A percentile compares a stretch with the other conserved stretches of the same genome.
Conservation (phyloP, 2,888 invertebrate species). For the Drosophila bunnanda region DNA sequence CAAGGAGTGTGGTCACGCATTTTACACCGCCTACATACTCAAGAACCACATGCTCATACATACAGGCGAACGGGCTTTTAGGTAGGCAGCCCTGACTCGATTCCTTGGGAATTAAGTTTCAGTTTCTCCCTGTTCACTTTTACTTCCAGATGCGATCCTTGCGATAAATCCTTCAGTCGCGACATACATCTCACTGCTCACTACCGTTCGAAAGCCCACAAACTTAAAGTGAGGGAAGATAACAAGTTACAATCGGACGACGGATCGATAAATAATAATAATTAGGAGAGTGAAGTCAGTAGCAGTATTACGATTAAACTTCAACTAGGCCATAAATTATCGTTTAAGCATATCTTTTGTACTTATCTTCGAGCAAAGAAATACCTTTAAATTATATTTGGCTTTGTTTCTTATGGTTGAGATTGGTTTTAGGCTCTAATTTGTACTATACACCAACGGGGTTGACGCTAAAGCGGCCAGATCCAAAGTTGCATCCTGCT, state of each 20-base stretch:
- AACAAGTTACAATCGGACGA: neutral
- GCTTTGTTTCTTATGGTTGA: conserved; percentile 7
- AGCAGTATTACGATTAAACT: neutral
- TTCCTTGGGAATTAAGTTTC: neutral
- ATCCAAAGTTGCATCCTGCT: conserved; percentile 16
- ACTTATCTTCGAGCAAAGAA: neutral
- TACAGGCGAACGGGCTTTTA: conserved; percentile 75
- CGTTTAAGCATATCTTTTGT: neutral
- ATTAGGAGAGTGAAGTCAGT: neutral
- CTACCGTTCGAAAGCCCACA: conserved; percentile 58
- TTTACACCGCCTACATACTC: conserved; percentile 82
- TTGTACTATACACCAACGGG: conserved; percentile 35
- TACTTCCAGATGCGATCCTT: conserved; percentile 53
- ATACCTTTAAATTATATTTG: conserved; percentile 21
- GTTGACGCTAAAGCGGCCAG: conserved; percentile 16
- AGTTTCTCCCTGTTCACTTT: neutral
- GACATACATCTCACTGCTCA: conserved; percentile 60
- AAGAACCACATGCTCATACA: conserved; percentile 84
- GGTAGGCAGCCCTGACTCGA: conserved; percentile 21
- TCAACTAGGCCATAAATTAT: neutral
- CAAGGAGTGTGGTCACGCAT: conserved; percentile 82
- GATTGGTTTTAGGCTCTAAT: conserved; percentile 13
- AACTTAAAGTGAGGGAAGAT: conserved; percentile 50
- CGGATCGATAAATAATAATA: neutral
- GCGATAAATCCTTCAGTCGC: conserved; percentile 63